Base-by-base conservation (phyloP, 2,888 invertebrate species). In the Ectobius pallidus region DNA sequence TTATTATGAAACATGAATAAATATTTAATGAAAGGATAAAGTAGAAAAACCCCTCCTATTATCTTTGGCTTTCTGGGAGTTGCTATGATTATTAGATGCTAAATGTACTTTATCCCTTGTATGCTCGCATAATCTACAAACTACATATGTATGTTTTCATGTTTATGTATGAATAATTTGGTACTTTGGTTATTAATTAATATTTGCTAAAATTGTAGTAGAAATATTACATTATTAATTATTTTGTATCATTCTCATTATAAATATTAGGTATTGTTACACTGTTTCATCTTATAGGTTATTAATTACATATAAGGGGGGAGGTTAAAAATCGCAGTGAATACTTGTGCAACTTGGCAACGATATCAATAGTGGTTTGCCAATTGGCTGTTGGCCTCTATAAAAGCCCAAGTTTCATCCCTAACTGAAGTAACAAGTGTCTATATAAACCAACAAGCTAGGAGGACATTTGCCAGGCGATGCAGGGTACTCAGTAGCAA, bases 111-210 rank as follows among this genome's bases (percentile, higher is more conserved):
- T 63, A 62, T 62, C 63, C 39, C 52, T 74, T 58, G 55, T 70
- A 73, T 73, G 65, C 71, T 62, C 63, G 49, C 70, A 72, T 44
- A 58, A 58, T 67, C 75, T 75, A 75, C 69, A 75, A 74, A 75
- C 75, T 75, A 75, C 69, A 61, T 58, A 58, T 65, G 63, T 72
- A 69, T 70, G 46, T 32, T 61, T 70, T 72, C 71, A 69, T 73
- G 74, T 75, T 72, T 74, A 72, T 75, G 61, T 74, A 74, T 74
- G 71, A 72, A 73, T 74, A 75, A 63, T 73, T 90, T 90, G 90
- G 91, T 90, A 90, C 90, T 86, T 90, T 89, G 83, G 81, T 82
- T 87, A 87, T 82, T 87, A 87, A 88, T 88, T 88, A 58, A 74
- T 73, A 71, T 71, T 75, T 52, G 61, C 74, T 74, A 74, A 75